Conservation (phyloP, 2,888 invertebrate species). For the Pollenia angustigena region DNA sequence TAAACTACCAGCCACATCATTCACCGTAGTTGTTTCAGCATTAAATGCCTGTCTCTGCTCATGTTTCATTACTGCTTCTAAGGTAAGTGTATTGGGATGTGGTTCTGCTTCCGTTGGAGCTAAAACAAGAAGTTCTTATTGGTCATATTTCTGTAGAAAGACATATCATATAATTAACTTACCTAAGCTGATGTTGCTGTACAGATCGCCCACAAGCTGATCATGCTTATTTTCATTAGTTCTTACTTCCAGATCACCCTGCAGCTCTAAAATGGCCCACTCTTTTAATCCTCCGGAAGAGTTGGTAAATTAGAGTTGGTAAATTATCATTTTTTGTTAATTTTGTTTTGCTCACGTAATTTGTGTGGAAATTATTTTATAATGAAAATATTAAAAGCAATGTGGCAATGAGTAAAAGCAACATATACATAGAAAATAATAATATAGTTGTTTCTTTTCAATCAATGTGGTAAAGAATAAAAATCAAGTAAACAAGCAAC, state of each 20-base stretch:
- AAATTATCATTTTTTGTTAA: too few species aligned
- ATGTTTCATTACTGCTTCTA: conserved; percentile 91
- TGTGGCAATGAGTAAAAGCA: too few species aligned
- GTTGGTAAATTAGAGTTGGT: conserved; percentile 38
- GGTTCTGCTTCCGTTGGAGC: conserved; percentile 72
- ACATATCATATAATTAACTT: conserved; percentile 74
- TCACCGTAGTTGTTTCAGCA: conserved; percentile 84
- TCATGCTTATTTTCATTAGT: conserved; percentile 86
- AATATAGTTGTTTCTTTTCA: too few species aligned
- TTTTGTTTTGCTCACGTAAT: too few species aligned
- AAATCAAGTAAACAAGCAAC: too few species aligned
- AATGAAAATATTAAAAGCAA: too few species aligned
- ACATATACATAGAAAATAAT: too few species aligned
- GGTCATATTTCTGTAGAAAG: not conserved
- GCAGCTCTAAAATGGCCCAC: conserved; percentile 95
- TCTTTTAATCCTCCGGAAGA: conserved; percentile 83
- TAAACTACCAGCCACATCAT: conserved; percentile 86
- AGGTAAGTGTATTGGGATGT: conserved; percentile 86
- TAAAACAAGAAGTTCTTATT: conserved; percentile 15
- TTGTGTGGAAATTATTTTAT: too few species aligned
- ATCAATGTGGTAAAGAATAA: too few species aligned
- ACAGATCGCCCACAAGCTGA: conserved; percentile 93
- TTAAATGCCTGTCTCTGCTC: conserved; percentile 88
- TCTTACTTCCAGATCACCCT: conserved; percentile 92
- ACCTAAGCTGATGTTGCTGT: conserved; percentile 90